These are phyloP conservation scores for Agonopterix subpropinquella DNA, from an alignment of 2,888 invertebrate species.

Conservation along the genomic window DNA sequence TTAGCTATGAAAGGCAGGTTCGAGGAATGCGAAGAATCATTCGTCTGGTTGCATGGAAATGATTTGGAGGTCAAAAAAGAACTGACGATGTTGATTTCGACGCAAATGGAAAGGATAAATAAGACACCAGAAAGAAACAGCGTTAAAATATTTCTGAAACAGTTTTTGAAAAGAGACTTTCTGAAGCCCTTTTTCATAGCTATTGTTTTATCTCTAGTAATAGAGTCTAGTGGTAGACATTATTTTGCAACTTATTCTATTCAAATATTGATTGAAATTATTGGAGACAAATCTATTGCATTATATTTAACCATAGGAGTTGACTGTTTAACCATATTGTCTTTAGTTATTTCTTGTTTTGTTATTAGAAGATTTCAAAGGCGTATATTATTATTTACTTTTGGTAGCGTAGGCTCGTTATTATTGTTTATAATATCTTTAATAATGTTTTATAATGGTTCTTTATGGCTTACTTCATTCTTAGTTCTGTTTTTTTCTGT, in stretches of 20 bases:
- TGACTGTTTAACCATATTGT: conserved; percentile 25
- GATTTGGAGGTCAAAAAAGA: conserved; percentile 20
- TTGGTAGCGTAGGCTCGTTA: conserved; percentile 19
- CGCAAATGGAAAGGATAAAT: conserved; percentile 16
- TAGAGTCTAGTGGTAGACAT: conserved; percentile 32
- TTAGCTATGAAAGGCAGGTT: conserved; percentile 32
- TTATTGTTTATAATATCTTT: conserved; percentile 27
- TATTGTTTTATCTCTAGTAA: conserved; percentile 21
- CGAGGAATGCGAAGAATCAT: conserved; percentile 28
- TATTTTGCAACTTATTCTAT: conserved; percentile 29
- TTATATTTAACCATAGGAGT: conserved; percentile 28
- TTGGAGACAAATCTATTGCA: conserved; percentile 23
- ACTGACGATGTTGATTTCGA: conserved; percentile 19
- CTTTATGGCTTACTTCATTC: conserved; percentile 24
- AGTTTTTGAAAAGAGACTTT: conserved; percentile 19
- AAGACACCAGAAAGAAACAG: conserved; percentile 1
- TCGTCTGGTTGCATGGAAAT: conserved; percentile 28
- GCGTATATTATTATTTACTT: conserved; percentile 25
- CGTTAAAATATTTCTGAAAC: neutral
- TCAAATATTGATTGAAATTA: conserved; percentile 29
- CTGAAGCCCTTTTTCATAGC: conserved; percentile 25
- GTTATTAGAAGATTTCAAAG: conserved; percentile 25
- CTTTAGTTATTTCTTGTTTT: conserved; percentile 22
- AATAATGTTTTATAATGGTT: conserved; percentile 7
- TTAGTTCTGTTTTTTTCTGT: conserved; percentile 27